Conservation (phyloP, 2,113 vertebrate species). For the Marmota flaviventris region DNA sequence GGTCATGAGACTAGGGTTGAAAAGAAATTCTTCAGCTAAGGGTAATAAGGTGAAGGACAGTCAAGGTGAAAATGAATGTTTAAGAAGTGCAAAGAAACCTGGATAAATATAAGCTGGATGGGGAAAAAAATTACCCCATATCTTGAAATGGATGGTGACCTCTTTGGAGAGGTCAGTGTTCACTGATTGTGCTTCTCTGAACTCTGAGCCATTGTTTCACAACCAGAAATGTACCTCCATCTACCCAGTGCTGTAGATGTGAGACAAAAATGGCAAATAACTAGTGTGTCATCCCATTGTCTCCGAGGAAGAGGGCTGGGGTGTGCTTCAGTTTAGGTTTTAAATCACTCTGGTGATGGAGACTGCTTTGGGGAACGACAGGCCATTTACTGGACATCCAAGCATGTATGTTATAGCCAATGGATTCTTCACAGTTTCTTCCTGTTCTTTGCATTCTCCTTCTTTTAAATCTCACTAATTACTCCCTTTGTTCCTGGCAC, state of each 20-base stretch:
- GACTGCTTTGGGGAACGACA: not conserved
- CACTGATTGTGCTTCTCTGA: not conserved
- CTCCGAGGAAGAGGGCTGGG: not conserved
- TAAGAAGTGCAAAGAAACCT: not conserved
- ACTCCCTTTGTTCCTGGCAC: not conserved
- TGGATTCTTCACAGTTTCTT: not conserved
- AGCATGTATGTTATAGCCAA: not conserved
- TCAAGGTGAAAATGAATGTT: not conserved
- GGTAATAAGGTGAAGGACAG: slow-evolving; percentile 38
- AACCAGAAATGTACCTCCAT: not conserved
- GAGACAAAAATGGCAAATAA: not conserved
- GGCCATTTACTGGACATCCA: not conserved
- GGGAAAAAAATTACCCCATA: not conserved
- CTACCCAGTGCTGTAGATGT: too few relatives aligned
- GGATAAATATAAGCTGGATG: not conserved
- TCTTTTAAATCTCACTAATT: not conserved
- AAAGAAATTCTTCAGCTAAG: slow-evolving; percentile 7
- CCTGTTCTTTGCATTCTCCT: not conserved
- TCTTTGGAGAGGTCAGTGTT: slow-evolving; percentile 16
- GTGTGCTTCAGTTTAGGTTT: not conserved
- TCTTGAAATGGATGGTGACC: slow-evolving; percentile 8
- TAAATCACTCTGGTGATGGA: not conserved
- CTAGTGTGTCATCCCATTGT: not conserved
- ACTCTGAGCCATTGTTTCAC: not conserved
- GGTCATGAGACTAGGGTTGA: not conserved